Evolutionary conservation across 1,140 invertebrate species (phyloP).

Genomic region (Atta cephalotes): DNA sequence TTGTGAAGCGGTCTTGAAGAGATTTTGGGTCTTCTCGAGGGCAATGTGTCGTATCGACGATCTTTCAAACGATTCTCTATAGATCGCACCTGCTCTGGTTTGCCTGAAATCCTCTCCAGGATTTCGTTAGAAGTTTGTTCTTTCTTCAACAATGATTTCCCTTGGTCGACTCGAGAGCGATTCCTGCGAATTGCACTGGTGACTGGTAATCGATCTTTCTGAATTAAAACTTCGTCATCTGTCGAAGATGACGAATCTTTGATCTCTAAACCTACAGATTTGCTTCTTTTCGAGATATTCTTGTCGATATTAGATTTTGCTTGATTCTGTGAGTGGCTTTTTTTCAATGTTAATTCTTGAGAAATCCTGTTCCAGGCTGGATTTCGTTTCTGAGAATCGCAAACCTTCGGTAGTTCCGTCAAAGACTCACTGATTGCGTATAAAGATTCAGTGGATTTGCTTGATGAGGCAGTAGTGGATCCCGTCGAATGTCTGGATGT

Average conservation of each 20-base stretch:
- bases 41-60: constrained; percentile 81
- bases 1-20: constrained; percentile 78
- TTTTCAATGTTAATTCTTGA: neutral
- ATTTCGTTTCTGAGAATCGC: constrained; percentile 13
- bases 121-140: constrained; percentile 19
- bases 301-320: neutral
- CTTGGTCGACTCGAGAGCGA: constrained; percentile 71
- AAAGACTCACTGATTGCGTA: constrained; percentile 80
- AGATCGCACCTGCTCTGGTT: neutral
- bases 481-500: constrained; percentile 80
- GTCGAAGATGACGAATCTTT: constrained; percentile 71
- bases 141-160: constrained; percentile 19
- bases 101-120: neutral
- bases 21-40: constrained; percentile 71
- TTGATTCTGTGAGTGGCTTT: neutral
- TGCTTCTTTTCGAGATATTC: constrained; percentile 29
- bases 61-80: constrained; percentile 34
- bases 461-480: constrained; percentile 80
- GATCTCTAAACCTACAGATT: constrained; percentile 31
- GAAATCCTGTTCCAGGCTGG: neutral
- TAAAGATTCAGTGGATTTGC: constrained; percentile 81
- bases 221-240: constrained; percentile 66
- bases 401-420: constrained; percentile 56
- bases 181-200: constrained; percentile 74
- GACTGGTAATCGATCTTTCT: constrained; percentile 55